Conservation (phyloP, 2,797 vertebrate genomes). For the Sparidentex hasta region DNA sequence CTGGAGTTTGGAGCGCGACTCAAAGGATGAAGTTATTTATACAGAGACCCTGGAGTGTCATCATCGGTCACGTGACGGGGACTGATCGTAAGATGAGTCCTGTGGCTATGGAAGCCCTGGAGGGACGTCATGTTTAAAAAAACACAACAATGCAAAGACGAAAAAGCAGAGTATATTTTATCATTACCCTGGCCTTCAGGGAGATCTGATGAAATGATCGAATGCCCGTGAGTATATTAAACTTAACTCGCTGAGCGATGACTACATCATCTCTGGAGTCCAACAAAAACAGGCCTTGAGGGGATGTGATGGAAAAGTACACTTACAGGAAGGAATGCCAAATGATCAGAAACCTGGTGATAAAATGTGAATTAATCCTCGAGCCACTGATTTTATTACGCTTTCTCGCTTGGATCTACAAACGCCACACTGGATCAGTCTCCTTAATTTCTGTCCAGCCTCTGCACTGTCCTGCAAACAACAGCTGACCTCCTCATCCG, state of each 20-base stretch:
- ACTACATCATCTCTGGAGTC: conserved; percentile 15
- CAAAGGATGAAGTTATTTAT: conserved; percentile 70
- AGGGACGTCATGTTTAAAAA: not conserved
- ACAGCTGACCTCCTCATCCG: not conserved
- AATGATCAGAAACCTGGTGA: conserved; percentile 14
- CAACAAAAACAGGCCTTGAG: conserved; percentile 3
- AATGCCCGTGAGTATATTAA: conserved; percentile 13
- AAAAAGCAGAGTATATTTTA: not conserved
- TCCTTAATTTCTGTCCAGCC: not conserved
- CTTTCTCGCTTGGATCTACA: no score
- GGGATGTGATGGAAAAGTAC: conserved; percentile 46
- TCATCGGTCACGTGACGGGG: conserved; percentile 67
- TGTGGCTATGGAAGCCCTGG: conserved; percentile 26
- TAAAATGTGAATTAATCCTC: not conserved
- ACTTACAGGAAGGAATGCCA: not conserved
- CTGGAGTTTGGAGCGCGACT: conserved; percentile 54
- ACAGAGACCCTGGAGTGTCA: conserved; percentile 55
- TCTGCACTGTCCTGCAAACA: not conserved
- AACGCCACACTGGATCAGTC: not conserved
- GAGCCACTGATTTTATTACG: not conserved
- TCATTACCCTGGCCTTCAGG: not conserved
- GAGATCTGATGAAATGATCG: conserved; percentile 19
- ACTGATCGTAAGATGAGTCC: conserved; percentile 43
- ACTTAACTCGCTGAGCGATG: not conserved
- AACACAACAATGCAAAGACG: not conserved